Evolutionary conservation across 2,113 vertebrate genomes (phyloP).

Genomic region (Porphyrio hochstetteri): DNA sequence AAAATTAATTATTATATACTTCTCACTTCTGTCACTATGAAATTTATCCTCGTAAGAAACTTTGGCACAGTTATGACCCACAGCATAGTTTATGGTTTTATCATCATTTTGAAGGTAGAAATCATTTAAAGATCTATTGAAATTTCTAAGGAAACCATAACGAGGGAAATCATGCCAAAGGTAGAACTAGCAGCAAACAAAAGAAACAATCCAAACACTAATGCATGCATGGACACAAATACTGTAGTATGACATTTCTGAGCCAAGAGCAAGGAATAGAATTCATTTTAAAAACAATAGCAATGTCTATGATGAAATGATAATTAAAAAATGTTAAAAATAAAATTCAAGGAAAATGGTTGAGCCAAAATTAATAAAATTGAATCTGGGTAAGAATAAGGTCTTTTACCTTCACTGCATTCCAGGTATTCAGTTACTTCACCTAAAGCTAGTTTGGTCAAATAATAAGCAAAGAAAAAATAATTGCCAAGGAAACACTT

Average conservation of each 20-base stretch:
- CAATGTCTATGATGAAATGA: background rate
- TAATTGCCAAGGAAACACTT: background rate
- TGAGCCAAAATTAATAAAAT: background rate
- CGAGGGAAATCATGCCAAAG: background rate
- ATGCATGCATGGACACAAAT: accelerated
- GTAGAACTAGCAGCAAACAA: background rate
- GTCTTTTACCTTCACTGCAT: background rate
- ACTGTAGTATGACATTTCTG: background rate
- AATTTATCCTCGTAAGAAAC: background rate
- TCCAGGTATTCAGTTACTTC: background rate
- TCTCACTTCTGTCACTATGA: background rate
- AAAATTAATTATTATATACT: too few relatives aligned
- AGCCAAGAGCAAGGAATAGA: background rate
- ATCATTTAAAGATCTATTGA: background rate
- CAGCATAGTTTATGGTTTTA: background rate
- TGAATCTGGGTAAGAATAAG: background rate
- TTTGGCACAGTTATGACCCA: background rate
- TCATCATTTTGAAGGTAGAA: background rate
- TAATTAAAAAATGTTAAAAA: background rate
- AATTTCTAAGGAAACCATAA: background rate
- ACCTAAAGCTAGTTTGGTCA: background rate
- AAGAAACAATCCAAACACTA: background rate
- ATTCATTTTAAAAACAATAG: background rate
- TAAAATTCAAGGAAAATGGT: background rate
- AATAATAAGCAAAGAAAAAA: background rate